These are phyloP conservation scores for Malurus leucopterus DNA, from an alignment of 2,797 vertebrate genomes.

Conservation along the genomic window DNA sequence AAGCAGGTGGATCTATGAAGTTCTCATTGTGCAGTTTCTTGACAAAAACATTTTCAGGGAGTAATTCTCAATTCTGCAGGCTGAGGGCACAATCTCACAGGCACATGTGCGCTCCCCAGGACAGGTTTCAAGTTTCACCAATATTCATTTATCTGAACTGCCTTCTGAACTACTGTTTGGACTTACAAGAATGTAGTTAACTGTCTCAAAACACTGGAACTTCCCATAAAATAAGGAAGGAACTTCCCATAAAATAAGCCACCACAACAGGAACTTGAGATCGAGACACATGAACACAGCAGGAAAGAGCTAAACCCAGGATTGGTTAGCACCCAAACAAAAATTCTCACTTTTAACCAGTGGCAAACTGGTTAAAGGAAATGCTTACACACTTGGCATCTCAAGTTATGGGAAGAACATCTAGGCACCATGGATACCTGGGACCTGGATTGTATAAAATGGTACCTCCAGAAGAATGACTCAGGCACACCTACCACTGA, in stretches of 20 bases:
- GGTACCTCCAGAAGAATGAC: background rate
- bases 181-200: background rate
- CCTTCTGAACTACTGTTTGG: background rate
- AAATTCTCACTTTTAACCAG: background rate
- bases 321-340: fast-evolving
- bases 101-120: fast-evolving
- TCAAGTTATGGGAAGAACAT: background rate
- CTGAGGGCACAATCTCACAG: background rate
- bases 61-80: background rate
- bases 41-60: background rate
- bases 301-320: background rate
- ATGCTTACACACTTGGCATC: background rate
- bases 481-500: background rate
- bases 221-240: background rate
- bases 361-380: background rate
- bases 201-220: background rate
- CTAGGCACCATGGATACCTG: background rate
- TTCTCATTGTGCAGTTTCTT: background rate
- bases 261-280: background rate
- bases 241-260: background rate
- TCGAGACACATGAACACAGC: background rate
- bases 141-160: background rate
- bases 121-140: background rate
- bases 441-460: background rate
- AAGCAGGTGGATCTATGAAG: background rate